phyloP scores from a whole-genome alignment of 2,113 vertebrate genomes.

The Acanthisitta chloris region DNA sequence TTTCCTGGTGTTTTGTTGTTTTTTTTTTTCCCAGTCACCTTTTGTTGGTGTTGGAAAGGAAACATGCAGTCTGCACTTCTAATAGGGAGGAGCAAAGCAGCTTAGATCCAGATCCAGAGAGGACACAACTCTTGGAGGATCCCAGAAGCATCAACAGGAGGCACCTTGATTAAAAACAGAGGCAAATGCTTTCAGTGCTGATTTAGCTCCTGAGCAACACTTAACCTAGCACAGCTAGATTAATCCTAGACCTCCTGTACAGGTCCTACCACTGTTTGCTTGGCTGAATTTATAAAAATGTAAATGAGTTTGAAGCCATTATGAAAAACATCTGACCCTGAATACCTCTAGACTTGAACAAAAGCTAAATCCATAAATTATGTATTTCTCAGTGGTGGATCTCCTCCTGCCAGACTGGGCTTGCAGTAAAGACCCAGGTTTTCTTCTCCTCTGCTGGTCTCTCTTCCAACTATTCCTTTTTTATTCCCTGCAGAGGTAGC shows the following conservation, averaged over 20 bases:
- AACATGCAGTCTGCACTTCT: not conserved
- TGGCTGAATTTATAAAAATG: not conserved
- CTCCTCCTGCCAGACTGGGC: not conserved
- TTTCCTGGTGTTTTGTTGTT: too few species aligned
- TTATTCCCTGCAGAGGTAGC: conserved; percentile 84
- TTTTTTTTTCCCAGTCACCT: not conserved
- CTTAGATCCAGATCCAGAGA: not conserved
- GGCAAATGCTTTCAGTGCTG: not conserved
- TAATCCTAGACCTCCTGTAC: not conserved
- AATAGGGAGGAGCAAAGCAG: not conserved
- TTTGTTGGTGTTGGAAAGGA: not conserved
- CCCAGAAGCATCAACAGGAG: not conserved
- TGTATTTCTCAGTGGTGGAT: not conserved
- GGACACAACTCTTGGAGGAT: not conserved
- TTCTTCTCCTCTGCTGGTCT: not conserved
- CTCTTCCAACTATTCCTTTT: not conserved
- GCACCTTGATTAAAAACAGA: not conserved
- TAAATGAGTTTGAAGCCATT: not conserved
- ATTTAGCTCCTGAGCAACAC: not conserved
- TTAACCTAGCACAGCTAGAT: not conserved
- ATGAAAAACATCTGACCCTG: not conserved
- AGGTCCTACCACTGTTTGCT: not conserved
- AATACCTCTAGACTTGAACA: not conserved
- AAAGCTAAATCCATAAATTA: not conserved
- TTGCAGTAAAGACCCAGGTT: not conserved